Base-by-base conservation (phyloP, 2,797 vertebrate genomes). In the Bradypus variegatus region DNA sequence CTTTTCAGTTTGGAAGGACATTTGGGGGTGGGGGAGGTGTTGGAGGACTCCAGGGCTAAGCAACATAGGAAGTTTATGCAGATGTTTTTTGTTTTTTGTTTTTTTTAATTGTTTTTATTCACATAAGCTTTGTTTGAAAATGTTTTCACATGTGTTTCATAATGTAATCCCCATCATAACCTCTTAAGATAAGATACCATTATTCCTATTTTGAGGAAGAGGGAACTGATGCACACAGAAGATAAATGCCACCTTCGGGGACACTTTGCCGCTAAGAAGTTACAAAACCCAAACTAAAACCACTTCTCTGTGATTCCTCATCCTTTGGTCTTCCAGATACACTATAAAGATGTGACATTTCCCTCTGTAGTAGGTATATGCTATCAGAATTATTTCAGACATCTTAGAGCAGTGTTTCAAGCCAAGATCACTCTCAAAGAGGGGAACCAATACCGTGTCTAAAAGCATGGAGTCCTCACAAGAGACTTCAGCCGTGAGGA, bases 61-160 rank as follows among this genome's bases (percentile, higher is more conserved):
- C 64, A 83, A 58, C 50, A 36, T 9, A n/a, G 86, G 33, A 41
- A 41, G 18, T 81, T 86, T 62, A 48, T 77, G 55, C 13, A 19
- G 23, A 38, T 87, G 92, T 79, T 95, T 72, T 73, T 64, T 65
- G 18, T 64, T 50, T 50, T 38, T 79, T 95, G 64, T 73, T 64
- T 65, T 18, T 64, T 50, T 50, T 38, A 36, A 82, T 31, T 27
- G 60, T 80, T 38, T 80, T 38, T 58, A 41, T 60, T 11, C 53
- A 86, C 91, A 58, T 58, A 13, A 88, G 12, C 55, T 83, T 88
- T 90, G 31, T 83, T 94, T 88, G n/a, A 80, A 55, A 93, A 48
- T 93, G 14, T 67, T 69, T 86, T 81, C 33, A 75, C 2, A 2
- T 62, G 21, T 45, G 7, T 81, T 81, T 69, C 19, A 38, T 83